Percentiles rank a stretch among this genome's conserved stretches.
Conservation (phyloP, 2,113 vertebrate species). For the Theropithecus gelada region DNA sequence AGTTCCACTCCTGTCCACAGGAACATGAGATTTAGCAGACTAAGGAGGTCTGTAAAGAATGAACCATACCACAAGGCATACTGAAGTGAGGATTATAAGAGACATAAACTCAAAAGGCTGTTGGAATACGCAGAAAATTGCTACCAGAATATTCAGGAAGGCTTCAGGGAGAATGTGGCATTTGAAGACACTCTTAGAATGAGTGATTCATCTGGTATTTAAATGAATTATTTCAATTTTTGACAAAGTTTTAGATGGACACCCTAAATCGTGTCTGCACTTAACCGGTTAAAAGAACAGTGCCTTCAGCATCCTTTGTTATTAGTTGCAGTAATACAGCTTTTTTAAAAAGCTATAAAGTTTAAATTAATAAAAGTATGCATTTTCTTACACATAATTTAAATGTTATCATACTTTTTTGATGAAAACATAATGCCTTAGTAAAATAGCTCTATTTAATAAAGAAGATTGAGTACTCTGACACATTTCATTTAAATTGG, state of each 20-base stretch:
- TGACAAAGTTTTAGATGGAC: slow-evolving; percentile 22
- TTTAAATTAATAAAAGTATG: slow-evolving; percentile 31
- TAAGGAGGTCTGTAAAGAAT: background rate
- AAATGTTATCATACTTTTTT: slow-evolving; percentile 40
- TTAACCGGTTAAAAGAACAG: slow-evolving; percentile 6
- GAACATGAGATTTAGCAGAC: background rate
- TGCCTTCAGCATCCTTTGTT: background rate
- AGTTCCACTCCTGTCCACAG: background rate
- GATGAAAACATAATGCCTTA: slow-evolving; percentile 19
- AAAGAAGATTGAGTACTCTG: slow-evolving; percentile 16
- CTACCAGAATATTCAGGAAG: background rate
- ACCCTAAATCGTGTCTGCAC: background rate
- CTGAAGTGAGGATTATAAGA: background rate
- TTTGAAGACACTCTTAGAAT: background rate
- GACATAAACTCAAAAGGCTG: background rate
- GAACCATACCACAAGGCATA: background rate
- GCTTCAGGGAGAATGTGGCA: background rate
- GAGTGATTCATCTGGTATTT: slow-evolving; percentile 48
- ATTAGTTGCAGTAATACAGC: background rate
- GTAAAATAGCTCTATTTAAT: slow-evolving; percentile 33
- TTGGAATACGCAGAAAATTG: background rate
- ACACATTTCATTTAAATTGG: slow-evolving; percentile 48
- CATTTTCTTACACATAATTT: slow-evolving; percentile 24
- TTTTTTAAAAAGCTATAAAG: background rate
- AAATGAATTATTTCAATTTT: slow-evolving; percentile 55